Evolutionary conservation across 2,888 invertebrate genomes (phyloP).

Genomic region (Leptopterna dolabrata): DNA sequence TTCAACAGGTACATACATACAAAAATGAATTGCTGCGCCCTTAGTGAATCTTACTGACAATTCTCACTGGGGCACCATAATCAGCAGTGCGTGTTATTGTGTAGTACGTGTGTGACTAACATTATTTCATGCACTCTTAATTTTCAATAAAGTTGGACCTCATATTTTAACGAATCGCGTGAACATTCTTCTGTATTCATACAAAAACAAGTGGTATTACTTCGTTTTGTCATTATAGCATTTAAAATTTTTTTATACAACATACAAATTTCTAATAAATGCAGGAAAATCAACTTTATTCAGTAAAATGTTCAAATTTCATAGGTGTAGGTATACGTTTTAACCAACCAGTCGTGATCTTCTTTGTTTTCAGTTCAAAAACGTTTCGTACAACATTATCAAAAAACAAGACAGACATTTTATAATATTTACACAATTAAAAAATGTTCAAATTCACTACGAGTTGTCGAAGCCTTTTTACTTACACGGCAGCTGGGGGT

Average conservation of each 20-base stretch:
- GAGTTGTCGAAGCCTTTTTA: slow-evolving; percentile 1
- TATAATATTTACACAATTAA: slow-evolving; percentile 6
- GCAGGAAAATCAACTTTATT: slow-evolving; percentile 22
- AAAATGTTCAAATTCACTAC: slow-evolving; percentile 6
- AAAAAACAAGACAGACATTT: slow-evolving; percentile 19
- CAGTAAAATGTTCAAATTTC: neutral
- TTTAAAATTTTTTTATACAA: neutral
- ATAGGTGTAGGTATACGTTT: neutral
- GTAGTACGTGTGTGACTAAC: neutral
- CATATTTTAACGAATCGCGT: neutral
- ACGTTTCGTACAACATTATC: slow-evolving; percentile 30
- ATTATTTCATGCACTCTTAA: neutral
- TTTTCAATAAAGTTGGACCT: slow-evolving; percentile 4
- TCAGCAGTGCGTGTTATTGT: neutral
- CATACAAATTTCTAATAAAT: slow-evolving; percentile 26
- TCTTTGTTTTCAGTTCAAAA: slow-evolving; percentile 6
- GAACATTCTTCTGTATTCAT: neutral
- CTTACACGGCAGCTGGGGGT: neutral
- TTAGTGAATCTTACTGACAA: too few relatives aligned
- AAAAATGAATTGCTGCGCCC: too few relatives aligned
- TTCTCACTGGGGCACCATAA: neutral
- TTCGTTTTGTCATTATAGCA: neutral
- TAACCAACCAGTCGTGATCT: slow-evolving; percentile 28
- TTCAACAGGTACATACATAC: too few relatives aligned
- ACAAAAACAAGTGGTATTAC: slow-evolving; percentile 1